These are phyloP conservation scores for Cremastinae sp. DNA, from an alignment of 2,888 invertebrate species.

Conservation along the genomic window DNA sequence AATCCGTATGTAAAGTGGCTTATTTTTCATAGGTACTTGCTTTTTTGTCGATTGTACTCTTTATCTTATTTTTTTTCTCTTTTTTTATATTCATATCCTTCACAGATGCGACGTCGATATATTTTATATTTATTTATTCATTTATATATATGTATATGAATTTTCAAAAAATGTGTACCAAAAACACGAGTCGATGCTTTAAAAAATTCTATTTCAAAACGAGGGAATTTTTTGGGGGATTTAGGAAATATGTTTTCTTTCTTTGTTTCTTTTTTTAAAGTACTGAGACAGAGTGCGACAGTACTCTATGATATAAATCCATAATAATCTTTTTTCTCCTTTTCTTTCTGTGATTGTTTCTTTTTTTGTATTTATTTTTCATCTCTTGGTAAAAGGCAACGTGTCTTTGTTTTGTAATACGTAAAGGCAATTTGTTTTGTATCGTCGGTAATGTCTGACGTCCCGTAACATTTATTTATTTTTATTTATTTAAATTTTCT, in stretches of 20 bases:
- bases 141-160: constrained; percentile 63
- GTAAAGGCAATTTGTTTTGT: constrained; percentile 80
- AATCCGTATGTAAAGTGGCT: constrained; percentile 73
- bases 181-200: constrained; percentile 65
- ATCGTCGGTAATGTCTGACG: constrained; percentile 78
- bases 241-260: constrained; percentile 31
- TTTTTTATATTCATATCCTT: constrained; percentile 36
- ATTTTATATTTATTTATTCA: constrained; percentile 54
- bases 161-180: constrained; percentile 69
- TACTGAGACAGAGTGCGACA: constrained; percentile 73
- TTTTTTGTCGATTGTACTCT: constrained; percentile 78
- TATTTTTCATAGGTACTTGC: constrained; percentile 75
- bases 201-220: constrained; percentile 71
- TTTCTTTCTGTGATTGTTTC: constrained; percentile 62
- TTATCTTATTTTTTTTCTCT: constrained; percentile 62
- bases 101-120: constrained; percentile 54
- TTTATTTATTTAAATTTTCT: constrained; percentile 45
- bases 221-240: constrained; percentile 60
- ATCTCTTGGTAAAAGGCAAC: constrained; percentile 78
- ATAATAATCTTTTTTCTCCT: constrained; percentile 57
- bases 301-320: constrained; percentile 64
- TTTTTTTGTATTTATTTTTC: constrained; percentile 67
- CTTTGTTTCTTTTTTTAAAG: constrained; percentile 68
- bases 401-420: constrained; percentile 76
- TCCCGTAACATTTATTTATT: constrained; percentile 68